A percentile compares a stretch with the other conserved stretches of the same genome.
These are phyloP conservation scores for Brachyhypopomus occidentalis DNA, from an alignment of 2,113 vertebrate genomes.

Conservation along the genomic window DNA sequence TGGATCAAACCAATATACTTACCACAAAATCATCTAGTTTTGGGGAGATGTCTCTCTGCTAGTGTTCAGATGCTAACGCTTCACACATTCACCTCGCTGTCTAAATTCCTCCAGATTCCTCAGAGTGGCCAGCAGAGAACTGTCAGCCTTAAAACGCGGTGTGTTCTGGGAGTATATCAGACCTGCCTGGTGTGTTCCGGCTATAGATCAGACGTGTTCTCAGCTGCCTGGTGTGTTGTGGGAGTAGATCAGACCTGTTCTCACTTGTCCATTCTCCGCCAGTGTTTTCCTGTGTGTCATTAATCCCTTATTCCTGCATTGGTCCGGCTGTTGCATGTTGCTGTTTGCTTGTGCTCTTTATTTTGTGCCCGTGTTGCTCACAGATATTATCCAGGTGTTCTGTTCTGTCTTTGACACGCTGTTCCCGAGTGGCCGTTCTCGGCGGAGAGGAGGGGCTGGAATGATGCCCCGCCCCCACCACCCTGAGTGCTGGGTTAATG, in stretches of 20 bases:
- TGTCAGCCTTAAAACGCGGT: background rate
- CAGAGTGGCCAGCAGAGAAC: background rate
- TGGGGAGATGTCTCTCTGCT: background rate
- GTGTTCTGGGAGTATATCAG: too few relatives aligned
- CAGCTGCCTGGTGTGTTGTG: too few relatives aligned
- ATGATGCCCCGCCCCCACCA: constrained; percentile 59
- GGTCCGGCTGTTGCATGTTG: constrained; percentile 56
- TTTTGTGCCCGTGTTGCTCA: constrained; percentile 57
- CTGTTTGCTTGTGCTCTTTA: constrained; percentile 52
- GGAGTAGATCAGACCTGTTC: constrained; percentile 40
- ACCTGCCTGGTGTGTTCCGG: too few relatives aligned
- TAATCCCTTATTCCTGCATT: constrained; percentile 41
- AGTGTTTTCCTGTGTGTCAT: constrained; percentile 39
- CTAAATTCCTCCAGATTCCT: background rate
- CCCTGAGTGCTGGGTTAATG: constrained; percentile 69
- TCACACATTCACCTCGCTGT: constrained; percentile 17
- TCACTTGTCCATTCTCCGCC: constrained; percentile 33
- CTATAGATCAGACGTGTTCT: constrained; percentile 40
- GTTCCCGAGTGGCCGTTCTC: constrained; percentile 57
- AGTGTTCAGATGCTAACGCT: background rate
- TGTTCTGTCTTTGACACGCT: constrained; percentile 52
- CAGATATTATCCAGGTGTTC: constrained; percentile 46
- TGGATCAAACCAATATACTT: background rate
- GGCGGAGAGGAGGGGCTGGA: constrained; percentile 58
- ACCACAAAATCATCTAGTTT: background rate